phyloP scores from a whole-genome alignment of 2,113 vertebrate species.

The Eptesicus fuscus region DNA sequence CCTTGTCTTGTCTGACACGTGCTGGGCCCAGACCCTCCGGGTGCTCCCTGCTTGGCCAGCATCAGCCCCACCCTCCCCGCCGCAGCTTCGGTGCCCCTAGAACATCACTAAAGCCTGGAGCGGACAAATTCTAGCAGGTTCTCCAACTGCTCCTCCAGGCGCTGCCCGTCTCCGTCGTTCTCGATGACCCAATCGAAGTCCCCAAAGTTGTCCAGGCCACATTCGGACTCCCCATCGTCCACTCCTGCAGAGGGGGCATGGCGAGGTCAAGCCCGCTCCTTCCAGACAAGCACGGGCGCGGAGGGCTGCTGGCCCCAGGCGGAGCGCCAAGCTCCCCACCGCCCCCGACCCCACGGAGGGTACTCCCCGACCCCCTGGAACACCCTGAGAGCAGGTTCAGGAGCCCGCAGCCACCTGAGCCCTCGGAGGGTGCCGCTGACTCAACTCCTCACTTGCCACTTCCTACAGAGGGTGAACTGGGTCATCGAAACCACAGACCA shows the following conservation, averaged over 20 bases:
- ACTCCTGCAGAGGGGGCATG: constrained; percentile 79
- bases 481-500: background rate
- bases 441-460: background rate
- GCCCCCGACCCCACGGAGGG: background rate
- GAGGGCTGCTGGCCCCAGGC: background rate
- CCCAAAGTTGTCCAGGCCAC: constrained; percentile 88
- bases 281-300: background rate
- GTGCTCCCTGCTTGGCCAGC: background rate
- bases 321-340: too few species aligned
- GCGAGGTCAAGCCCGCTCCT: background rate
- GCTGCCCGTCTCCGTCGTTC: constrained; percentile 81
- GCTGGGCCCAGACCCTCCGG: too few species aligned
- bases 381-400: rapidly evolving
- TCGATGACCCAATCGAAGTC: constrained; percentile 87
- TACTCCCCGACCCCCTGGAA: background rate
- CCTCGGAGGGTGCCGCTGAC: background rate
- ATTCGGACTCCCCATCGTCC: constrained; percentile 92
- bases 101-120: constrained; percentile 34
- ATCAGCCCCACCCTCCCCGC: background rate
- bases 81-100: rapidly evolving
- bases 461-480: rapidly evolving
- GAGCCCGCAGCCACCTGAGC: background rate
- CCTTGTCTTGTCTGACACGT: background rate
- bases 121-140: constrained; percentile 75
- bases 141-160: constrained; percentile 83